phyloP scores from a whole-genome alignment of 2,113 vertebrate genomes.

The Lamprologus speciosus region DNA sequence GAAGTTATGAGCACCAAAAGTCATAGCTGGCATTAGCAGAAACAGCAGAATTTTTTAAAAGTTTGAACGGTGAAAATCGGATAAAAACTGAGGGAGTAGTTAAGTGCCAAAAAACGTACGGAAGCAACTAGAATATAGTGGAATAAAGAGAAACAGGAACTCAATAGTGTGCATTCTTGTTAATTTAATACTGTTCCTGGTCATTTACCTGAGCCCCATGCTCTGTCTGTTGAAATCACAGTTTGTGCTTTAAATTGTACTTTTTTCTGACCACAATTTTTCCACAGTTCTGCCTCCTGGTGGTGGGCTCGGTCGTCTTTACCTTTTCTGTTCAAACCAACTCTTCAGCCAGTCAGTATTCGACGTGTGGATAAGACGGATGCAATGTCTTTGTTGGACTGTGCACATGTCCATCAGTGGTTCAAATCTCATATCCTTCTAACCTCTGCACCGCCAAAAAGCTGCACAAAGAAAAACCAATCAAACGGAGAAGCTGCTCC shows the following conservation, averaged over 20 bases:
- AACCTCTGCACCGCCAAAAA: not conserved
- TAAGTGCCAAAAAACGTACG: too few species aligned
- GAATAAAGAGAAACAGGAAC: too few species aligned
- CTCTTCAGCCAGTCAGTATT: not conserved
- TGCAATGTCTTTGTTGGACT: rapidly evolving
- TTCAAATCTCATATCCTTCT: not conserved
- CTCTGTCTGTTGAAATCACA: not conserved
- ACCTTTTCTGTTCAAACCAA: not conserved
- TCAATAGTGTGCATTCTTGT: not conserved
- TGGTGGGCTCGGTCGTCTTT: not conserved
- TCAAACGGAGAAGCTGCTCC: not conserved
- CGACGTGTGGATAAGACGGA: rapidly evolving
- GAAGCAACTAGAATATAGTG: too few species aligned
- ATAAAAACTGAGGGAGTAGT: too few species aligned
- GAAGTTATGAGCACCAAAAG: too few species aligned
- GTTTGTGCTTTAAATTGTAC: not conserved
- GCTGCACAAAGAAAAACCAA: not conserved
- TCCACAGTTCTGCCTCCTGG: not conserved
- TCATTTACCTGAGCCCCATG: not conserved
- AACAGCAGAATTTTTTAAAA: rapidly evolving
- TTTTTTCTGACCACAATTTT: not conserved
- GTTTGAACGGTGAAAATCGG: too few species aligned
- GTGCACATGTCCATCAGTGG: not conserved
- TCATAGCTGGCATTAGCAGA: too few species aligned
- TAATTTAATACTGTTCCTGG: not conserved